Percentiles rank a stretch among this genome's conserved stretches.
Evolutionary conservation across 2,888 invertebrate species (phyloP).

Genomic region (Tenthredo scrophulariae): DNA sequence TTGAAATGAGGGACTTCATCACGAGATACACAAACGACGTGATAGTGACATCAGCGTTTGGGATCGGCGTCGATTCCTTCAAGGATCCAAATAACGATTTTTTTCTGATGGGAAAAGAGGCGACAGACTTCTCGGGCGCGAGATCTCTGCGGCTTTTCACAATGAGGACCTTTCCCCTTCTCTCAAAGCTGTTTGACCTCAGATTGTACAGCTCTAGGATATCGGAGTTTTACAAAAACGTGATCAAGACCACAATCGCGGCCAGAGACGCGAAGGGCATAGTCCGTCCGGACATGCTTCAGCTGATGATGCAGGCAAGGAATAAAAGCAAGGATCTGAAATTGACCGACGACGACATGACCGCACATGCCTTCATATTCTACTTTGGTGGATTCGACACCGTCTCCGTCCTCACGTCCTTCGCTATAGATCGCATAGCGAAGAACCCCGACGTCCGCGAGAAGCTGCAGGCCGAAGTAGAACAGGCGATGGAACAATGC

Average conservation of each 20-base stretch:
- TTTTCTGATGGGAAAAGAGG: slow-evolving; percentile 74
- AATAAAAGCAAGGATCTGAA: slow-evolving; percentile 57
- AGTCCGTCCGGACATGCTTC: slow-evolving; percentile 65
- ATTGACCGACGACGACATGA: slow-evolving; percentile 73
- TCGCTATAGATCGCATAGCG: slow-evolving; percentile 66
- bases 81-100: slow-evolving; percentile 81
- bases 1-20: slow-evolving; percentile 73
- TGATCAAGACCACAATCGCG: slow-evolving; percentile 21
- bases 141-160: slow-evolving; percentile 57
- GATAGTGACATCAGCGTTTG: slow-evolving; percentile 82
- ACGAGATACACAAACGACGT: slow-evolving; percentile 82
- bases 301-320: slow-evolving; percentile 69
- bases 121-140: slow-evolving; percentile 57
- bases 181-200: slow-evolving; percentile 61
- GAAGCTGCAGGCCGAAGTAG: slow-evolving; percentile 70
- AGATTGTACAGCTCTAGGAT: slow-evolving; percentile 60
- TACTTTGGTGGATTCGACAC: slow-evolving; percentile 74
- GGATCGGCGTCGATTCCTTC: slow-evolving; percentile 80
- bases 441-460: slow-evolving; percentile 66
- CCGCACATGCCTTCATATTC: slow-evolving; percentile 78
- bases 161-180: not conserved
- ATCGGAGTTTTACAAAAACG: slow-evolving; percentile 60
- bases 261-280: not conserved
- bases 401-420: slow-evolving; percentile 65
- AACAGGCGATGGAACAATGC: slow-evolving; percentile 68